Conservation (phyloP, 37 sponge, comb jelly and placozoan genomes). For the Beroe forskalii region DNA sequence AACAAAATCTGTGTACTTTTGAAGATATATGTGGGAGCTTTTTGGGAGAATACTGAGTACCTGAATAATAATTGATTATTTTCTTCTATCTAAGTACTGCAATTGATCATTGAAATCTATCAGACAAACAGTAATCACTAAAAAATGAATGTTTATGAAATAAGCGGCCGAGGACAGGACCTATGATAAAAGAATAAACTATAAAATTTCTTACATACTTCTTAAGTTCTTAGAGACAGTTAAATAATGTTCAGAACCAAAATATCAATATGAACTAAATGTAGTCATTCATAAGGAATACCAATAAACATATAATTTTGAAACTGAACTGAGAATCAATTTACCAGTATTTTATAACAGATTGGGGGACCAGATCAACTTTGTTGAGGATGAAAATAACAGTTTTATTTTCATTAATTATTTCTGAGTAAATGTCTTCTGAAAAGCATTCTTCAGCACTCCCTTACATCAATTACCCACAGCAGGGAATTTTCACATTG, state of each 20-base stretch:
- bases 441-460: background rate
- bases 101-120: background rate
- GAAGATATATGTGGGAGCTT: background rate
- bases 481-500: background rate
- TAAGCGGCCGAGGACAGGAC: background rate
- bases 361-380: slow-evolving; percentile 47
- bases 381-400: slow-evolving; percentile 43
- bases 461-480: slow-evolving; percentile 35
- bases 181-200: too few relatives aligned
- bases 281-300: too few relatives aligned
- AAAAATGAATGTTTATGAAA: too few relatives aligned
- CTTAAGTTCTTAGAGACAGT: too few relatives aligned
- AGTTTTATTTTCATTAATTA: background rate
- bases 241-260: too few relatives aligned
- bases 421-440: background rate
- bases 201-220: too few relatives aligned
- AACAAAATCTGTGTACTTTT: slow-evolving; percentile 52
- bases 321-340: too few relatives aligned
- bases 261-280: too few relatives aligned
- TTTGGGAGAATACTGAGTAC: background rate
- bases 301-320: too few relatives aligned
- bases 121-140: background rate
- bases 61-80: background rate
- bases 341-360: slow-evolving; percentile 5
- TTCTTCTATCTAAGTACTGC: background rate